Base-by-base conservation (phyloP, 2,888 invertebrate genomes). In the Bombylius major region DNA sequence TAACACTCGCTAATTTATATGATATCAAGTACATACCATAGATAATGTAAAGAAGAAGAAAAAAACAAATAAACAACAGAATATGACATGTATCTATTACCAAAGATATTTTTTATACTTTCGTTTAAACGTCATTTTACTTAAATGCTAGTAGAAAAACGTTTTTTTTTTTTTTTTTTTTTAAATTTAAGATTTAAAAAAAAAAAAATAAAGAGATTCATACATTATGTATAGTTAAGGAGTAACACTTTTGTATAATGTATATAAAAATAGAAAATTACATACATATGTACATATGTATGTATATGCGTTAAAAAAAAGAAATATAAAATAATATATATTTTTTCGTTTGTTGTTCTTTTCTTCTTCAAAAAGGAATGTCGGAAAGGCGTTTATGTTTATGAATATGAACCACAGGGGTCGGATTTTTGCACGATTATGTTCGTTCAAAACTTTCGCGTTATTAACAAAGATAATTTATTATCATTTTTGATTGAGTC, bases 1-100 rank as follows among this genome's bases (percentile, higher is more conserved):
- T 55, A 55, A 55, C 50, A 55, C 50, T 47, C 46, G 50, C 50
- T 50, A 55, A 55, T 55, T 55, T 51, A 55, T 55, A 46, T 50
- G 47, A 39, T 47, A 50, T 55, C 55, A 50, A 55, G 55, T 23
- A 23, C 23, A 23, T n/a, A n/a, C n/a, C n/a, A n/a, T 23, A 23
- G 23, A 23, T 23, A 23, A 23, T 23, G 23, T 47, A 42, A 54
- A 42, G 54, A 44, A 12, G 49, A 23, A 23, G 23, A 23, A 23
- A 23, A n/a, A 14, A 53, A 48, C 46, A 53, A 39, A 48, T 48
- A 39, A 42, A 23, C 23, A 23, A 23, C 23, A 23, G 23, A 23
- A 23, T 23, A 23, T 23, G 23, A 23, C 23, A 23, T 23, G 23
- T 23, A 23, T 23, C 23, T 23, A 23, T 23, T 23, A 23, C 23